Base-by-base conservation (phyloP, 2,888 invertebrate species). In the Diabrotica balteata region DNA sequence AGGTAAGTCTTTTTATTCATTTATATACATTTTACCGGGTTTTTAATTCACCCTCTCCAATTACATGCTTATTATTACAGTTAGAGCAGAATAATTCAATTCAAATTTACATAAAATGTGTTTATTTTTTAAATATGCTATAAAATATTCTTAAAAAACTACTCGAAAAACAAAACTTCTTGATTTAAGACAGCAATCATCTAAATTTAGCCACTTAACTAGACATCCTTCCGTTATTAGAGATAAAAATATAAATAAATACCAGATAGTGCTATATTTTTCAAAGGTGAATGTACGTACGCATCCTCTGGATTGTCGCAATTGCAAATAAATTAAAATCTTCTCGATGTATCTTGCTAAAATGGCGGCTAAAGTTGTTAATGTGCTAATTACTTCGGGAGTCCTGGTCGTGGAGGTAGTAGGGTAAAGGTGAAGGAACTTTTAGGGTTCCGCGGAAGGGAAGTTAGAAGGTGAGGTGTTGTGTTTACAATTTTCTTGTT, bases 361-460 rank as follows among this genome's bases (percentile, higher is more conserved):
- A 50, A 59, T 59, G 59, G 59, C 59, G 59, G 49, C 43, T 51
- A n/a, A 59, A 51, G 42, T 59, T 51, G 59, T 59, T 59, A 50
- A 59, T 50, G 50, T 42, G 42, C 59, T 59, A 59, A 59, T 59
- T 59, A 50, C 59, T 49, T 57, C 7, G 43, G 10, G 42, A 54
- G n/a, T 43, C 42, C 54, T 54, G 42, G 43, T 7, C 11, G 54
- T n/a, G n/a, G 54, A 54, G n/a, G 54, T 54, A 43, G 54, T 43
- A 17, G 44, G 55, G 45, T 57, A 57, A 45, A 45, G 55, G n/a
- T 57, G 44, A 57, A 57, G 44, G 45, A 57, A 57, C 55, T 57
- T 57, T 45, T 57, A 45, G 45, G 47, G 17, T 17, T 17, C 17
- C 17, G 17, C 17, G 17, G 2, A 17, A 17, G 47, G 47, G 8